Base-by-base conservation (phyloP, 2,113 vertebrate genomes). In the Motacilla alba region DNA sequence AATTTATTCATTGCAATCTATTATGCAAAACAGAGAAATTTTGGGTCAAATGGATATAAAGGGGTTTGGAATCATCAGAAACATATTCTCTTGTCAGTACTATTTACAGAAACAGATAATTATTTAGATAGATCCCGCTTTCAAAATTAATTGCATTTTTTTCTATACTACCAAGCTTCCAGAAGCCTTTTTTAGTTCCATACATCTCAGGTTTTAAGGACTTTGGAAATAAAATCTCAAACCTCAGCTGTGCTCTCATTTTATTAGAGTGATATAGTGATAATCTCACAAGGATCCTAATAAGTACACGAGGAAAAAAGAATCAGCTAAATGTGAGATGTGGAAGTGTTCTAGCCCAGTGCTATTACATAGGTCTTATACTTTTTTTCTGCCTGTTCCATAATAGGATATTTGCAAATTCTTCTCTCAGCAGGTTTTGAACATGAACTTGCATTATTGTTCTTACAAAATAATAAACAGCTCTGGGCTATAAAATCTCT, bases 391-490 rank as follows among this genome's bases (percentile, higher is more conserved):
- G 53, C 44, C 52, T 89, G 13, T 93, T 93, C 93, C 49, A 55
- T 97, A 96, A 96, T 90, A 95, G 80, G 66, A 97, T 97, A 70
- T 96, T 96, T 90, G 88, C 96, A 96, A 97, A 97, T 97, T 97
- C 87, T 97, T 95, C 79, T 97, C 96, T 98, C 97, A 97, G 97
- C 96, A 98, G 96, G 97, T 97, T 98, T 95, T 85, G 96, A 96
- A 96, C 95, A 96, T 97, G 97, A 98, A 98, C 97, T 98, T 98
- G 91, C 94, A 96, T 98, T 98, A 97, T 95, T 94, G 70, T 96
- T 97, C 97, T 97, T 97, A 94, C 94, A 97, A 98, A 98, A 98
- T 98, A 98, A 98, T 98, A 98, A 98, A 97, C 97, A 97, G 93
- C 97, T 98, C 96, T 97, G 93, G 93, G 96, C 97, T 97, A 98